Evolutionary conservation across 2,888 invertebrate genomes (phyloP).

Genomic region (Sesia apiformis): DNA sequence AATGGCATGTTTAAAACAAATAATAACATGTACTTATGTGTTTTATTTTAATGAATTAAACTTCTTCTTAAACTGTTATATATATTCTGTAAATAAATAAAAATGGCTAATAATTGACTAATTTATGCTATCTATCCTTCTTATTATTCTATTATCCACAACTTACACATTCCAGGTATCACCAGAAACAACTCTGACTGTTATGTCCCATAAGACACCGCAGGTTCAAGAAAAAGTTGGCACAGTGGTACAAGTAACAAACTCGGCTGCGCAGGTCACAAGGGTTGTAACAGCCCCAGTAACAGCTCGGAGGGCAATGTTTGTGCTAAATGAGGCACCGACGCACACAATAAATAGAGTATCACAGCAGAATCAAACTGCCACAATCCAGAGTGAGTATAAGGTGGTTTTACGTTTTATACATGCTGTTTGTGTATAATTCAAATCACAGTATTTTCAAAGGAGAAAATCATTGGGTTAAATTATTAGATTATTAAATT

Average conservation of each 20-base stretch:
- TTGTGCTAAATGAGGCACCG: slow-evolving; percentile 63
- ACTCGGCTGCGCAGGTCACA: slow-evolving; percentile 57
- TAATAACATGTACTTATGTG: no score
- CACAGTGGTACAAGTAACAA: slow-evolving; percentile 58
- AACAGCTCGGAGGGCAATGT: slow-evolving; percentile 55
- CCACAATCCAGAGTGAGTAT: slow-evolving; percentile 64
- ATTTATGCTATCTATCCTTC: no score
- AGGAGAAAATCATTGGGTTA: no score
- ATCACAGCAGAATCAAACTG: slow-evolving; percentile 63
- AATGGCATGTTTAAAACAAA: no score
- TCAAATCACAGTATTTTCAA: no score
- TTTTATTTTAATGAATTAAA: no score
- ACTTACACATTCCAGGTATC: slow-evolving; percentile 44
- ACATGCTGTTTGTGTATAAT: no score
- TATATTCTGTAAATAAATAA: no score
- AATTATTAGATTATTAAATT: no score
- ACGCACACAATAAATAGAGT: slow-evolving; percentile 57
- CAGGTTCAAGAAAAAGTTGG: slow-evolving; percentile 69
- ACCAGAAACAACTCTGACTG: slow-evolving; percentile 66
- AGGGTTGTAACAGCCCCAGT: slow-evolving; percentile 56
- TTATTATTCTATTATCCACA: neutral
- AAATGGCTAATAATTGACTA: no score
- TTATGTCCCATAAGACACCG: slow-evolving; percentile 68
- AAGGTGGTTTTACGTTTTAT: neutral
- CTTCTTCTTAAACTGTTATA: no score